A percentile compares a stretch with the other conserved stretches of the same genome.
Conservation (phyloP, 2,888 invertebrate species). For the Rapana venosa region DNA sequence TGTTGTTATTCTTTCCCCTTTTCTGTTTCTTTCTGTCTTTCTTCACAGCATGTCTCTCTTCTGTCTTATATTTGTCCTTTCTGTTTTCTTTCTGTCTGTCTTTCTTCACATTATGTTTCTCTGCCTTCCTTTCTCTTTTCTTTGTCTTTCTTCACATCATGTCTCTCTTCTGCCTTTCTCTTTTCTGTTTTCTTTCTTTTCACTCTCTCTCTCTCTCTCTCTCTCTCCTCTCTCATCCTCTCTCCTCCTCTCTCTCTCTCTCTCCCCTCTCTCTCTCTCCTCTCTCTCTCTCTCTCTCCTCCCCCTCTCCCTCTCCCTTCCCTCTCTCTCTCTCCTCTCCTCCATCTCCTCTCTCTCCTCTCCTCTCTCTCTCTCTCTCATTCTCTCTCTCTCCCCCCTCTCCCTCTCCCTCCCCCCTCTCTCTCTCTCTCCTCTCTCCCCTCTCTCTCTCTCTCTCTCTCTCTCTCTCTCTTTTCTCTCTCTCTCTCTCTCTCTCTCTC, state of each 20-base stretch:
- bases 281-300: not conserved
- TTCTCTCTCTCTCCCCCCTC: not conserved
- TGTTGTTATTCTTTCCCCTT: too few species aligned
- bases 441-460: not conserved
- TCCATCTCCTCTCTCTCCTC: not conserved
- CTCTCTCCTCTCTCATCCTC: not conserved
- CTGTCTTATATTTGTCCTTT: too few species aligned
- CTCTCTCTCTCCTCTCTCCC: too few species aligned
- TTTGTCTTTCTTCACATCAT: too few species aligned
- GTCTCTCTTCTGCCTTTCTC: too few species aligned
- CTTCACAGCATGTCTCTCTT: too few species aligned
- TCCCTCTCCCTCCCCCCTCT: too few species aligned
- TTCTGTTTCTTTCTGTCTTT: too few species aligned
- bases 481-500: too few species aligned
- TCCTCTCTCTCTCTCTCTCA: not conserved
- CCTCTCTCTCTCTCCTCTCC: not conserved
- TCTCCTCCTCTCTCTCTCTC: not conserved
- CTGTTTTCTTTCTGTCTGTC: not conserved
- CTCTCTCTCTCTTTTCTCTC: not conserved
- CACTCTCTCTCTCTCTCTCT: not conserved
- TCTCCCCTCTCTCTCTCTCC: not conserved
- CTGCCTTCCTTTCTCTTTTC: too few species aligned
- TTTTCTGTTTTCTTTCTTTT: too few species aligned
- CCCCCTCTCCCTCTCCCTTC: not conserved
- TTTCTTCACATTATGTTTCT: too few species aligned